Evolutionary conservation across 2,113 vertebrate genomes (phyloP), one percentile per base, ranked within the genome.

Genomic region (Amphiprion percula): DNA sequence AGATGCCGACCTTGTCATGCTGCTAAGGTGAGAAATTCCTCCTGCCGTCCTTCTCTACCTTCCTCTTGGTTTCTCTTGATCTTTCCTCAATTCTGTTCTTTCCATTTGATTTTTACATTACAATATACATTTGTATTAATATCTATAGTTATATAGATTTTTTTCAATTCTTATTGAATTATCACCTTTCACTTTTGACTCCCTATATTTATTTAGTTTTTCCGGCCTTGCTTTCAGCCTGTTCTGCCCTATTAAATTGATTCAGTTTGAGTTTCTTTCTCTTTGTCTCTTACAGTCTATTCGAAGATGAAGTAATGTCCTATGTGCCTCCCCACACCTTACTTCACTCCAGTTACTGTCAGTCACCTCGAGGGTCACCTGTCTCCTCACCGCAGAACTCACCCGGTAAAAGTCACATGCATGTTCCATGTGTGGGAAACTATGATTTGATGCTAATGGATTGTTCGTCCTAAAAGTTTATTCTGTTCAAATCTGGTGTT

Each of bases 221-320:
- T 8, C 7, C 33, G 1, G 33, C 6, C 33, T 33, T 8, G 33
- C 33, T 33, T 8, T 33, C 33, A 33, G 33, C 7, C 33, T 33
- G 33, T 6, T 4, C 33, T 33, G 33, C 33, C 33, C 33, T 2
- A 9, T 37, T 9, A 7, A 37, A 37, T 37, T 37, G 7, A 37
- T 37, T 37, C 33, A 10, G 8, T 37, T 37, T 37, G 8, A 8
- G 4, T 21, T 44, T 15, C n/a, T 6, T 19, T 55, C 14, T 15
- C 23, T 7, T 17, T 41, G 17, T 60, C 46, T 12, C 0, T 30
- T 56, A 9, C 92, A 98, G 97, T 88, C 91, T 98, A 61, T 98
- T 98, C 93, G 97, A 98, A 93, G 97, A 98, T 90, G 97, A 98
- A 88, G 96, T 98, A 66, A 98, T 98, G 97, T 98, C 97, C 0